Base-by-base conservation (phyloP, 1,140 invertebrate species). In the Trachymyrmex septentrionalis region DNA sequence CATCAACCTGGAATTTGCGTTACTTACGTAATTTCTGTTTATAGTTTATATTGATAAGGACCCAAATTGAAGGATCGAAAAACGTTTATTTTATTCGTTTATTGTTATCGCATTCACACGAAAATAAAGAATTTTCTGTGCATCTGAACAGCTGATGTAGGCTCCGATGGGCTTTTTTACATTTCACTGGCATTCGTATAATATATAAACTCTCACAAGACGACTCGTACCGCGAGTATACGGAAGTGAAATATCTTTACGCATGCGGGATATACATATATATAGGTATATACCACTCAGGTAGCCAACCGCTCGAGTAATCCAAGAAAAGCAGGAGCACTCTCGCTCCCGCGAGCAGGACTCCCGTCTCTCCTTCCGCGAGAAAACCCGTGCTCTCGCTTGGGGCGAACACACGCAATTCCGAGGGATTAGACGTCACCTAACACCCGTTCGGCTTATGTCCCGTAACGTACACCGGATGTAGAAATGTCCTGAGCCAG, bases 391-490 rank as follows among this genome's bases (percentile, higher is more conserved):
- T 16, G 48, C 66, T 55, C 44, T 38, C 19, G 67, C 10, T 85
- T n/a, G 72, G 59, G 59, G 27, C 61, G 75, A 44, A 57, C 48
- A 57, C 48, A 76, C 57, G 73, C 57, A 84, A 85, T 86, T 86
- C 69, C 64, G 67, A 73, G 24, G 89, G 87, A 91, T 92, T 92
- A 89, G 84, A 50, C 67, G 89, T 90, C 89, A 92, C 88, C 86
- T 67, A 90, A 92, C 85, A 91, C 88, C 85, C 59, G 87, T 85
- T 90, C 87, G 76, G 67, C 86, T 86, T 78, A 88, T 66, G 66
- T 61, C 61, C 50, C 59, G 91, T 87, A 88, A 91, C 85, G 64
- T 69, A 93, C 90, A 91, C 90, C 91, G 92, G 88, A 93, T 89
- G 88, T 77, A 90, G 86, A 92, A 89, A 91, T 92, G 76, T 87